Percentiles rank a stretch among this genome's conserved stretches.
Evolutionary conservation across 2,888 invertebrate genomes (phyloP).

Genomic region (Trichogramma dendrolimi): DNA sequence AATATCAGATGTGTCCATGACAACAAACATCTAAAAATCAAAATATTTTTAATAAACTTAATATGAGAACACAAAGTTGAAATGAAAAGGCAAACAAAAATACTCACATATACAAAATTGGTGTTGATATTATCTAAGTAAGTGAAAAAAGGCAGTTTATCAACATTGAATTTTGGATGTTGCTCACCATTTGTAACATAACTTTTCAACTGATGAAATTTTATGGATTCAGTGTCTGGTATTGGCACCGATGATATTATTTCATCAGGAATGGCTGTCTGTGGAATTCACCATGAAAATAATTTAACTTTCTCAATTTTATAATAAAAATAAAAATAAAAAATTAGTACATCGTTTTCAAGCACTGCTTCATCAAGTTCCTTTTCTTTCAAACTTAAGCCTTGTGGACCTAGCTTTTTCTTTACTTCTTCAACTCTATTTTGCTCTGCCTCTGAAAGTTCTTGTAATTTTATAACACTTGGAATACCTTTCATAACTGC

Average conservation of each 20-base stretch:
- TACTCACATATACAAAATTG: constrained; percentile 78
- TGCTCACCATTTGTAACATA: constrained; percentile 53
- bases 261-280: constrained; percentile 68
- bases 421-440: constrained; percentile 66
- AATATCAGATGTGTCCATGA: constrained; percentile 67
- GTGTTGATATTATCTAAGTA: constrained; percentile 76
- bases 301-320: constrained; percentile 1
- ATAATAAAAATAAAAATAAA: constrained; percentile 17
- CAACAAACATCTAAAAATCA: constrained; percentile 63
- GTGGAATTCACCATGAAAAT: constrained; percentile 28
- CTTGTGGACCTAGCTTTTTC: constrained; percentile 62
- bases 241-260: constrained; percentile 72
- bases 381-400: constrained; percentile 63
- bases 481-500: constrained; percentile 66
- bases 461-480: constrained; percentile 61
- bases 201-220: constrained; percentile 62
- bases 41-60: constrained; percentile 3
- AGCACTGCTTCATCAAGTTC: constrained; percentile 66
- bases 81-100: neutral
- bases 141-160: constrained; percentile 68
- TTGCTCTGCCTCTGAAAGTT: constrained; percentile 71
- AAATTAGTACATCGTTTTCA: constrained; percentile 65
- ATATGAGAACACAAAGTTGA: neutral
- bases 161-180: constrained; percentile 59
- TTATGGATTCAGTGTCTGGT: constrained; percentile 69